Evolutionary conservation across 1,140 invertebrate genomes (phyloP), one percentile per base, ranked within the genome.

Genomic region (Zaprionus capensis): DNA sequence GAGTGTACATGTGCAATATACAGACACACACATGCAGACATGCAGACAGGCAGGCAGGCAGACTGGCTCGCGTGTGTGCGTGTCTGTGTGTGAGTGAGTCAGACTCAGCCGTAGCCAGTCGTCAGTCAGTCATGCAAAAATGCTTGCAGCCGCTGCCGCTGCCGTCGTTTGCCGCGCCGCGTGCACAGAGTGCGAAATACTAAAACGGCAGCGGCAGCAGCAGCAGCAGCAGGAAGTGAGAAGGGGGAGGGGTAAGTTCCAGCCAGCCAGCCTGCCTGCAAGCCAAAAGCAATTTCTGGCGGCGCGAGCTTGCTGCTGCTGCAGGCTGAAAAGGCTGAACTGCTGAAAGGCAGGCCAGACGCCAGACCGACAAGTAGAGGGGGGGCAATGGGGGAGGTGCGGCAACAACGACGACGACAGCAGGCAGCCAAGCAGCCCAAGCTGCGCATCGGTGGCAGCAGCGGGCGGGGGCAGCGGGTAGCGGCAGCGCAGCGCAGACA

Each of bases 41-140:
- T 14, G 1, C 36, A 15, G 4, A 0, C 4, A n/a, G 38, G 15
- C 38, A n/a, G 15, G 38, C 38, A n/a, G 14, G 38, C 38, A n/a
- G 31, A 34, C 31, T 34, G 31, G 41, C 41, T 46, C 20, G 31
- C 61, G 38, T 71, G 38, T 66, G 67, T 71, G 51, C 58, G 67
- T 38, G 49, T 53, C 4, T 49, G 58, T 57, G 15, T 59, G 76
- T 86, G 63, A 70, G 82, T 86, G 76, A 88, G 53, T 80, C 76
- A 82, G 84, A 82, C 83, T 86, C 84, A 83, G 80, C 56, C 53
- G 38, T 46, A 67, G 75, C 63, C 74, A 75, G 62, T 81, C 82
- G 82, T 83, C 84, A 87, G 84, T 88, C 84, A 88, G 84, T 90
- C 84, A 88, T 88, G 84, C 84, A 88, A 88, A 88, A 88, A 88